phyloP scores from a whole-genome alignment of 2,888 invertebrate species.

The Griposia aprilina region DNA sequence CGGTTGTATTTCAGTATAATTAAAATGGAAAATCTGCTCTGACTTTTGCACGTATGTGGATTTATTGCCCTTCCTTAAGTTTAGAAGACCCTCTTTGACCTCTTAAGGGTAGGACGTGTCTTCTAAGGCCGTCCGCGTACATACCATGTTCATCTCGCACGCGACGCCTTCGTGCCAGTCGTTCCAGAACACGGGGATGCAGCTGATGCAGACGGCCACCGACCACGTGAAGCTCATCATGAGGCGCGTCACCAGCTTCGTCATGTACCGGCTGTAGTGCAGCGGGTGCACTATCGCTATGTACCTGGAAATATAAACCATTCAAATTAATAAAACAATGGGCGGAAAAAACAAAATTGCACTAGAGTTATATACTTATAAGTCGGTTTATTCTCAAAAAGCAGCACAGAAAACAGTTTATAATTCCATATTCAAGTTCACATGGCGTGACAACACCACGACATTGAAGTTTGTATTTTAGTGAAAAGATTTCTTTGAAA shows the following conservation, averaged over 20 bases:
- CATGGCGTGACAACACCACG: conserved; percentile 65
- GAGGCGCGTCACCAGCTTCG: conserved; percentile 91
- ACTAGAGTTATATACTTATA: background rate
- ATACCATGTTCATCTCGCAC: conserved; percentile 93
- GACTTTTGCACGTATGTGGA: background rate
- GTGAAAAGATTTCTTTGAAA: conserved; percentile 60
- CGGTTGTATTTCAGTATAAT: background rate
- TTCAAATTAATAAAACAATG: background rate
- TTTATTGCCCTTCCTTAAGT: background rate
- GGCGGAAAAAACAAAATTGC: background rate
- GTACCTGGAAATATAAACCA: conserved; percentile 87
- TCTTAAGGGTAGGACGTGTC: background rate
- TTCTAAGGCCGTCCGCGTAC: conserved; percentile 7
- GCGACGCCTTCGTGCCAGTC: conserved; percentile 91
- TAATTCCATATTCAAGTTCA: conserved; percentile 39
- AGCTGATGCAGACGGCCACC: conserved; percentile 92
- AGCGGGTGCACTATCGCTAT: conserved; percentile 95
- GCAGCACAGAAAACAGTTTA: conserved; percentile 1
- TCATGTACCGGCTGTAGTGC: conserved; percentile 94
- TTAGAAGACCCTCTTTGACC: background rate
- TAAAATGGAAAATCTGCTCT: background rate
- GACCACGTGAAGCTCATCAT: conserved; percentile 93
- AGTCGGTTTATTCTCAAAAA: background rate
- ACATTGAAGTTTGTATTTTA: conserved; percentile 50
- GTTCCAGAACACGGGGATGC: conserved; percentile 95